Evolutionary conservation across 2,113 vertebrate genomes (phyloP).

Genomic region (Dasyurus viverrinus): DNA sequence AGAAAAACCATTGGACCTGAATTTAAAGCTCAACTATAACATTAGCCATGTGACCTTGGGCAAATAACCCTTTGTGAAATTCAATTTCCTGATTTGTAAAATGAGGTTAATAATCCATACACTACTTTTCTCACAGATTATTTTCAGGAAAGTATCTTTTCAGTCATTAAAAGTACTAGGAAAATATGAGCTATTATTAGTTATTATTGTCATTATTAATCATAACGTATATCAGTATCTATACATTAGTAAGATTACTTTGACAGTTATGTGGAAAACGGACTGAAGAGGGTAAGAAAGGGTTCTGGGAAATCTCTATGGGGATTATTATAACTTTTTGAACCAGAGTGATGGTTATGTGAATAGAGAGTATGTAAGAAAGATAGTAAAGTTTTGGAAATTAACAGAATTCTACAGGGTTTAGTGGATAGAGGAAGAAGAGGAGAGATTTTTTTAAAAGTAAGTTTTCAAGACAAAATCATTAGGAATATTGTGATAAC

Average conservation of each 20-base stretch:
- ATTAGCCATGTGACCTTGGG: neutral
- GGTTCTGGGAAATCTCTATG: neutral
- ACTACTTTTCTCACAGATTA: neutral
- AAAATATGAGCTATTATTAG: neutral
- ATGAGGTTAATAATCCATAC: neutral
- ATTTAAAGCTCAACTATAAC: neutral
- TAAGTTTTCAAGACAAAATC: neutral
- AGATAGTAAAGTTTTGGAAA: neutral
- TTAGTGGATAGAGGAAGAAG: neutral
- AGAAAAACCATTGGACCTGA: neutral
- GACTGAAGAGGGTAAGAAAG: neutral
- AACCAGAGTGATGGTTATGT: neutral
- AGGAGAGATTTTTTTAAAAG: neutral
- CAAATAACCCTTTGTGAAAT: neutral
- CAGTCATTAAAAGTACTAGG: neutral
- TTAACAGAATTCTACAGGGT: neutral
- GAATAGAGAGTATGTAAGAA: neutral
- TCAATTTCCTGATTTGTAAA: neutral
- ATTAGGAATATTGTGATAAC: neutral
- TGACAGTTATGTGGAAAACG: neutral
- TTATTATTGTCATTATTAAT: neutral
- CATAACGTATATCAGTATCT: neutral
- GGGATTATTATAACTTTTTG: neutral
- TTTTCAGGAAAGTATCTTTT: neutral
- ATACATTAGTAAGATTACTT: neutral